Conservation (phyloP, 1,140 invertebrate species). For the Liolophura sinensis region DNA sequence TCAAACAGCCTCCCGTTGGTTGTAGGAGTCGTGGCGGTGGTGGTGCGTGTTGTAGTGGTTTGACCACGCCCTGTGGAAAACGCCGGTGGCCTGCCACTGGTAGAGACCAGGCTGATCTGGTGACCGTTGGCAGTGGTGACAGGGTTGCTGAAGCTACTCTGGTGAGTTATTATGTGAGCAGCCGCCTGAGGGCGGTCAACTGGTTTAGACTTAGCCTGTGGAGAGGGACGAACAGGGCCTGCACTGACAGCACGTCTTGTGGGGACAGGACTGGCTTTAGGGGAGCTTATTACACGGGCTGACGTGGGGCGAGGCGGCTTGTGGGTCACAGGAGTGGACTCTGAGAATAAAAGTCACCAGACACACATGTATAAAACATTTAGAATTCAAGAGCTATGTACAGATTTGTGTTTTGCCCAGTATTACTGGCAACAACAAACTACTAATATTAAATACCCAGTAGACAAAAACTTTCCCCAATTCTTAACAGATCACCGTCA, state of each 20-base stretch:
- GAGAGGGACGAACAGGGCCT: constrained; percentile 16
- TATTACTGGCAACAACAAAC: too few relatives aligned
- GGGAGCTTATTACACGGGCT: constrained; percentile 21
- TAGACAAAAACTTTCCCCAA: too few relatives aligned
- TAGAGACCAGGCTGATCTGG: constrained; percentile 1
- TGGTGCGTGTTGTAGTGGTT: too few relatives aligned
- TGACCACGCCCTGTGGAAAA: constrained; percentile 3
- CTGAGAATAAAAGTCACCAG: too few relatives aligned
- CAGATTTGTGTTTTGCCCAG: too few relatives aligned
- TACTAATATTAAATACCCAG: too few relatives aligned
- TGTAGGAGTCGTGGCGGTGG: too few relatives aligned
- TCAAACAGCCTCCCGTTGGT: too few relatives aligned
- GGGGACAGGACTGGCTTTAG: constrained; percentile 11
- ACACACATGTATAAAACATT: too few relatives aligned
- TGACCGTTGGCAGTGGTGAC: constrained; percentile 12
- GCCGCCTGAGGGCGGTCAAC: constrained; percentile 41
- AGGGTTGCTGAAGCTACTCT: constrained; percentile 6
- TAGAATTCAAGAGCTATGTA: too few relatives aligned
- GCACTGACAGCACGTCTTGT: constrained; percentile 32
- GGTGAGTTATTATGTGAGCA: constrained; percentile 46
- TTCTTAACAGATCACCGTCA: too few relatives aligned
- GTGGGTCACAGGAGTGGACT: constrained; percentile 2
- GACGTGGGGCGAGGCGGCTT: constrained; percentile 32
- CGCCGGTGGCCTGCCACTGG: constrained; percentile 3
- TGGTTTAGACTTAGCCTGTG: constrained; percentile 19